Base-by-base conservation (phyloP, 2,797 vertebrate genomes). In the Chromis chromis region DNA sequence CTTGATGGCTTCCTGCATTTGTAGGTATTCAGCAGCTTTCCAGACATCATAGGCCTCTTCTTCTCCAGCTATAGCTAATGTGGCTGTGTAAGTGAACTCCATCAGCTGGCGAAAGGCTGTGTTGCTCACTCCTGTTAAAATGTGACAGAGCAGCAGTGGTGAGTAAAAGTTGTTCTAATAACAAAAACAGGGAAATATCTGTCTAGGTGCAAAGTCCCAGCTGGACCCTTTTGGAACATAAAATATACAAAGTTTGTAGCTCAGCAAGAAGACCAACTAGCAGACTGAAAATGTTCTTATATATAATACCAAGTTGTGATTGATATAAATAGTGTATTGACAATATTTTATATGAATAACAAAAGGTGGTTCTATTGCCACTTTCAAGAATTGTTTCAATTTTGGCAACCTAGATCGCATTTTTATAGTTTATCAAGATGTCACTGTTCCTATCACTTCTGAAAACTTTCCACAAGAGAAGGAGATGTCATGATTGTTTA, bases 1-100 rank as follows among this genome's bases (percentile, higher is more conserved):
- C 94, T 98, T 99, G 86, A 99, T 97, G 0, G 98, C 98, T 93
- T 99, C 98, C 75, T 99, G 92, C 98, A 99, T 99, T 86, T 99
- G 98, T 42, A 99, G 95, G 85, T 99, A 99, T 70, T 99, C 98
- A 3, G 98, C 98, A 48, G 98, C 98, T 92, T 99, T 99, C 97
- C 96, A 98, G 44, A 99, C 97, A 78, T 99, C 97, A 59, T 93
- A 95, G 58, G 96, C 96, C 88, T 99, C 97, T 74, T 98, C 97
- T 83, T 97, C 96, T 59, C 97, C 96, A 66, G 94, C 94, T 31
- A 99, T 93, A 85, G 95, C 95, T 57, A 99, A 86, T 28, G 95
- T 98, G 76, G 98, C 98, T 4, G 98, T 99, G 75, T 99, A 99
- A 0, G 97, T 99, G 85, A 99, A 99, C 87, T 99, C 98, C 92